phyloP scores from a whole-genome alignment of 2,888 invertebrate species.

The Allophyes oxyacanthae region DNA sequence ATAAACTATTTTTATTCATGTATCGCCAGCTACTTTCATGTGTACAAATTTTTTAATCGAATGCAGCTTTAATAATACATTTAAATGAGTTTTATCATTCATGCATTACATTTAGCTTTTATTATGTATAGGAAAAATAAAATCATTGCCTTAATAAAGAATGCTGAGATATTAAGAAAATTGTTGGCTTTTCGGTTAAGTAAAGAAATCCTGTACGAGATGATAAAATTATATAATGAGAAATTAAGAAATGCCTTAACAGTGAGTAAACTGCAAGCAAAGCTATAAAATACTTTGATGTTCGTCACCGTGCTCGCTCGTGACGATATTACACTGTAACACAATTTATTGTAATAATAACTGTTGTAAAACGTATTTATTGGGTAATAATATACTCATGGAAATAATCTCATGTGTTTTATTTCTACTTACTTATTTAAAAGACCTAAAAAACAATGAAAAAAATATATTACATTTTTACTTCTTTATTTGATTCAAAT shows the following conservation, averaged over 20 bases:
- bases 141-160: slow-evolving; percentile 57
- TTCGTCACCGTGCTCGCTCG: slow-evolving; percentile 62
- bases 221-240: slow-evolving; percentile 17
- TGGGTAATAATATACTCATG: slow-evolving; percentile 83
- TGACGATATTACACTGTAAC: slow-evolving; percentile 67
- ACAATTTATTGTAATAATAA: slow-evolving; percentile 78
- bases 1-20: slow-evolving; percentile 14
- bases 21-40: slow-evolving; percentile 22
- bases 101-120: slow-evolving; percentile 49
- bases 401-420: slow-evolving; percentile 66
- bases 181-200: slow-evolving; percentile 40
- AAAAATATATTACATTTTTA: no score
- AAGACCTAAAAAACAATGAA: no score
- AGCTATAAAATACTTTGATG: slow-evolving; percentile 57
- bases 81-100: slow-evolving; percentile 50
- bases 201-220: slow-evolving; percentile 36
- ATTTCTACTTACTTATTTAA: slow-evolving; percentile 51
- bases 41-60: slow-evolving; percentile 41
- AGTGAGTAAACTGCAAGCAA: slow-evolving; percentile 64
- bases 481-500: neutral
- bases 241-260: slow-evolving; percentile 76
- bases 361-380: slow-evolving; percentile 89
- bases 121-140: slow-evolving; percentile 43
- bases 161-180: slow-evolving; percentile 43
- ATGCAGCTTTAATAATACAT: slow-evolving; percentile 42